Conservation (phyloP, 2,113 vertebrate genomes). For the cat (Felis catus) region F.catus_Fca126_mat1.0 CM031424.1:1761001-1761500, state of each 20-base stretch:
- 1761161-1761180: not conserved
- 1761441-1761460: not conserved
- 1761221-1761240: not conserved
- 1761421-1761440: not conserved
- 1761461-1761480: not conserved
- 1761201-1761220: not conserved
- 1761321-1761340: not conserved
- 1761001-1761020: not conserved
- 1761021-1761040: not conserved
- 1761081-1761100: not conserved
- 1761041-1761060: not conserved
- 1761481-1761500: not conserved
- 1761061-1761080: not conserved
- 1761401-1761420: not conserved
- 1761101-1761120: not conserved
- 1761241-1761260: not conserved
- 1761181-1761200: not conserved
- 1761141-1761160: not conserved
- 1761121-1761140: not conserved
- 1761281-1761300: not conserved
- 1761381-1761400: not conserved
- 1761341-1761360: not conserved
- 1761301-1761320: not conserved
- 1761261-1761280: not conserved
- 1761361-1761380: not conserved